A percentile compares a stretch with the other conserved stretches of the same genome.
These are phyloP conservation scores for Asteroscopus sphinx DNA, from an alignment of 2,888 invertebrate species.

Conservation along the genomic window DNA sequence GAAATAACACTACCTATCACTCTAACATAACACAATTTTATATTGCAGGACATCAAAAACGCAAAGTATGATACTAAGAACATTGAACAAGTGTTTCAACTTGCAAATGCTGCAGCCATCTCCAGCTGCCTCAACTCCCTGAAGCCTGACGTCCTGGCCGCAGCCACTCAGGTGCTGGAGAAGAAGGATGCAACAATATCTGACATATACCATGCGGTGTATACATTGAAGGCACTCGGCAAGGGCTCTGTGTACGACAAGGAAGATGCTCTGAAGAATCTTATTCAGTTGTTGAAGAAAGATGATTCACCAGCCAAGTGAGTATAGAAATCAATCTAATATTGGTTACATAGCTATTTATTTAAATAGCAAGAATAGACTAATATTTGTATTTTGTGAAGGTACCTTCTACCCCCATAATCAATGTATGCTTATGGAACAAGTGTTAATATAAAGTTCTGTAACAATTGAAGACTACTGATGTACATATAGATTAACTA, in stretches of 20 bases:
- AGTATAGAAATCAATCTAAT: slow-evolving; percentile 59
- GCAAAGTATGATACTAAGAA: slow-evolving; percentile 78
- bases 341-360: too few species aligned
- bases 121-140: slow-evolving; percentile 87
- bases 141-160: slow-evolving; percentile 83
- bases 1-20: too few species aligned
- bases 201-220: slow-evolving; percentile 94
- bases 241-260: slow-evolving; percentile 91
- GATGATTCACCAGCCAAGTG: slow-evolving; percentile 94
- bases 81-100: slow-evolving; percentile 91
- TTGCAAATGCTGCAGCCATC: slow-evolving; percentile 91
- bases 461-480: too few species aligned
- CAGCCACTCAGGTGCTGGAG: slow-evolving; percentile 90
- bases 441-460: too few species aligned
- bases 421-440: too few species aligned
- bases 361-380: too few species aligned
- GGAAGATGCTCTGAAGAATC: slow-evolving; percentile 92
- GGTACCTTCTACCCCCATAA: too few species aligned
- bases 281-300: slow-evolving; percentile 94
- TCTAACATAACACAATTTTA: background rate
- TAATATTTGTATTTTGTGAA: too few species aligned
- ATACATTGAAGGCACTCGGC: slow-evolving; percentile 92
- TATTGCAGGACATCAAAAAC: slow-evolving; percentile 73
- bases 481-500: too few species aligned
- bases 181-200: slow-evolving; percentile 91